Conservation (phyloP, 2,113 vertebrate species). For the Aepyceros melampus region DNA sequence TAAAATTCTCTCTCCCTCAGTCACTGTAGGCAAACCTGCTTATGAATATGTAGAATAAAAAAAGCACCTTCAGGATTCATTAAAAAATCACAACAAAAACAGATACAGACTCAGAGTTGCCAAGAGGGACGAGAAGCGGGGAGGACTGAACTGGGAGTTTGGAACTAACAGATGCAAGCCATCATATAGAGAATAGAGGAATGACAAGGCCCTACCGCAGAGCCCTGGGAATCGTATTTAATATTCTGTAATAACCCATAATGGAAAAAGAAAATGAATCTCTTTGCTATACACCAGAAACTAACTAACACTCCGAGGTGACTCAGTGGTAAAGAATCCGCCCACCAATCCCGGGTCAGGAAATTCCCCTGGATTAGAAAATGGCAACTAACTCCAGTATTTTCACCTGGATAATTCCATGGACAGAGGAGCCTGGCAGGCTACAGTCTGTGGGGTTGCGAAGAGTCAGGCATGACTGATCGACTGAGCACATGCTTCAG, state of each 20-base stretch:
- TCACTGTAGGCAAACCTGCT: neutral
- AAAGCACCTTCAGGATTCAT: neutral
- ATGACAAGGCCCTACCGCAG: neutral
- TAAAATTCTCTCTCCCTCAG: neutral
- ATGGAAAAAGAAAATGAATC: neutral
- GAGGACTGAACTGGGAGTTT: neutral
- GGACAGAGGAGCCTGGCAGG: neutral
- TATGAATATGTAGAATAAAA: neutral
- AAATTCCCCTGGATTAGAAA: neutral
- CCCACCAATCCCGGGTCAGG: neutral
- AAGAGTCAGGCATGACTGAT: neutral
- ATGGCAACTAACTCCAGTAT: neutral
- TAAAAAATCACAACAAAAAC: neutral
- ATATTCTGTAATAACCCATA: neutral
- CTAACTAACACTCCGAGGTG: neutral
- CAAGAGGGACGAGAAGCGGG: accelerated
- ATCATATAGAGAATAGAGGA: neutral
- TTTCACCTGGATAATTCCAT: neutral
- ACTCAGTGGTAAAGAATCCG: neutral
- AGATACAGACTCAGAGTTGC: neutral
- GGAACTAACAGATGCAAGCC: neutral
- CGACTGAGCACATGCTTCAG: neutral
- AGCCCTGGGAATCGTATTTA: neutral
- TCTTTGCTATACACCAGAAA: neutral
- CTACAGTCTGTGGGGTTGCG: neutral